Conservation (phyloP, 2,797 vertebrate species). For the Eutrigla gurnardus region DNA sequence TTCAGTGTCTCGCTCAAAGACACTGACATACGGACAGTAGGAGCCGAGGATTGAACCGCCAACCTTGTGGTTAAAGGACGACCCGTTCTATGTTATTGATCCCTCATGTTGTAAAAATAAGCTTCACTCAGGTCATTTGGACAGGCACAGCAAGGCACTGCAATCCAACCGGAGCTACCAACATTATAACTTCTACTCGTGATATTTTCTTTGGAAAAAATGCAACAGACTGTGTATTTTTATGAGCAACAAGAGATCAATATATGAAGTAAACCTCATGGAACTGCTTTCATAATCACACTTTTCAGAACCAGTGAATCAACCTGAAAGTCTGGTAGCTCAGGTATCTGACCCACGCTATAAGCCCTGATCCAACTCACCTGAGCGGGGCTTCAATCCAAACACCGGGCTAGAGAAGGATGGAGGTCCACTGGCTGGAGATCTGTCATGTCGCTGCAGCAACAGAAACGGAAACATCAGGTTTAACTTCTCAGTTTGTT, state of each 20-base stretch:
- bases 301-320: neutral
- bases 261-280: neutral
- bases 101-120: no score
- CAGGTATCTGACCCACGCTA: neutral
- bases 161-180: neutral
- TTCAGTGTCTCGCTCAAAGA: no score
- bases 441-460: constrained; percentile 83
- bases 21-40: no score
- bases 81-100: no score
- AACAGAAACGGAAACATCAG: neutral
- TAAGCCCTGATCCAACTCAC: constrained; percentile 78
- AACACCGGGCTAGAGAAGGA: constrained; percentile 85
- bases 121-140: neutral
- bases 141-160: neutral
- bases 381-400: constrained; percentile 94
- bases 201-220: neutral
- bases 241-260: neutral
- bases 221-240: neutral
- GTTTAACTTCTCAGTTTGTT: neutral
- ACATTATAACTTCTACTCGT: neutral
- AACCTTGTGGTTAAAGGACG: no score
- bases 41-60: no score
- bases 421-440: constrained; percentile 78
- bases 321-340: neutral
- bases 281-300: neutral